Evolutionary conservation across 1,140 invertebrate species (phyloP), one percentile per base, ranked within the genome.

Genomic region (Euwallacea fornicatus): DNA sequence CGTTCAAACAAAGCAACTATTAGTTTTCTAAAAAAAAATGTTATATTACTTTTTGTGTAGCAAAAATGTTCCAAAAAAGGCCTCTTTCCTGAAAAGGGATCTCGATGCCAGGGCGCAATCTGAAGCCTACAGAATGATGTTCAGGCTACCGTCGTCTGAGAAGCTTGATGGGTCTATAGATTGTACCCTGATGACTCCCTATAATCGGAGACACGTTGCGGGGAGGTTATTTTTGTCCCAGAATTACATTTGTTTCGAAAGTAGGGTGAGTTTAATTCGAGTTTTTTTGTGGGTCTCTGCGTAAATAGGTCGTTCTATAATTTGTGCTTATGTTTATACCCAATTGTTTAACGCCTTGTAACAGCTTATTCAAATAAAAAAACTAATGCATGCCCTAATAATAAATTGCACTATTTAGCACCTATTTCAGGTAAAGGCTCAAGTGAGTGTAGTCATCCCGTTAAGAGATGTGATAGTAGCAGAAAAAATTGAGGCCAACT

Each of bases 181-280:
- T 77, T 95, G 93, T 80, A 90, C 91, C 2, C 82, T 98, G 16
- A 96, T 94, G 91, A 97, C 96, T n/a, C 96, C 96, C 0, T 98
- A 96, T 78, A 94, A 97, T 79, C 97, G 97, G 79, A 88, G 89
- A 75, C 89, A 95, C 78, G 91, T 95, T 64, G 88, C 88, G 83
- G 97, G 97, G n/a, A 88, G 89, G 74, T 85, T 99, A 73, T 99
- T 92, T 83, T 82, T 99, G 33, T 98, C 96, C 0, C 90, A 93
- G 76, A 97, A 97, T 83, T 99, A 95, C 82, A 88, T 98, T 74
- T 99, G 97, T 80, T 99, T 98, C 83, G 91, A 94, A 80, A 98
- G 96, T 83, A 88, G 93, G 83, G 96, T 97, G 83, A 86, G 84
- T 83, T 13, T 33, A 33, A 33, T 33, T 33, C 1, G 21, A 33